Percentiles rank a stretch among this genome's conserved stretches.
phyloP scores from a whole-genome alignment of 2,113 vertebrate genomes.

The Sander lucioperca region DNA sequence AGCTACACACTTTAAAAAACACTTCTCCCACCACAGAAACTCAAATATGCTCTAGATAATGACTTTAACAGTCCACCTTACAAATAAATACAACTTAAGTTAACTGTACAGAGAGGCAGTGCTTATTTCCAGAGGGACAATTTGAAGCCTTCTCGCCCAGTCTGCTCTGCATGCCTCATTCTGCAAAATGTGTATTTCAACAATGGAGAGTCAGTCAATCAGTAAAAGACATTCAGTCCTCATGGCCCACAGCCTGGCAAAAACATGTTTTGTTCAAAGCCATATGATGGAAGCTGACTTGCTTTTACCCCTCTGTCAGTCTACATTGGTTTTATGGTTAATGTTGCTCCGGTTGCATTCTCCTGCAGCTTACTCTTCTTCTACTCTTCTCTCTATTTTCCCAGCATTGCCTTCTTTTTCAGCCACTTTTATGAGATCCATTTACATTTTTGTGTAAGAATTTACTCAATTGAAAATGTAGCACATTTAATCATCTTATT shows the following conservation, averaged over 20 bases:
- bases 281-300: constrained; percentile 34
- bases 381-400: not conserved
- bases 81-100: constrained; percentile 11
- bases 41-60: not conserved
- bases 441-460: constrained; percentile 51
- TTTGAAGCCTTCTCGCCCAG: not conserved
- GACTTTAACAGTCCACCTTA: not conserved
- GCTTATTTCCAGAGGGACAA: constrained; percentile 7
- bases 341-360: constrained; percentile 26
- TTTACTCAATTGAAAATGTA: constrained; percentile 75
- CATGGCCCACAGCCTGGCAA: constrained; percentile 25
- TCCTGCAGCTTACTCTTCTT: not conserved
- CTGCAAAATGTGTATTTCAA: constrained; percentile 15
- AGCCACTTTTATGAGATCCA: constrained; percentile 27
- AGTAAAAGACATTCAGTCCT: constrained; percentile 9
- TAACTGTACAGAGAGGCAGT: not conserved
- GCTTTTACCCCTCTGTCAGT: constrained; percentile 34
- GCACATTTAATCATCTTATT: constrained; percentile 69
- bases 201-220: constrained; percentile 24
- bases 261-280: constrained; percentile 44
- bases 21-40: not conserved
- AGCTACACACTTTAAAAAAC: too few relatives aligned
- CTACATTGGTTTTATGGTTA: constrained; percentile 43
- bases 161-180: constrained; percentile 5
- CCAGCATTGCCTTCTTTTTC: constrained; percentile 3